These are phyloP conservation scores for Dynastes maya DNA, from an alignment of 2,888 invertebrate species.

Conservation along the genomic window DNA sequence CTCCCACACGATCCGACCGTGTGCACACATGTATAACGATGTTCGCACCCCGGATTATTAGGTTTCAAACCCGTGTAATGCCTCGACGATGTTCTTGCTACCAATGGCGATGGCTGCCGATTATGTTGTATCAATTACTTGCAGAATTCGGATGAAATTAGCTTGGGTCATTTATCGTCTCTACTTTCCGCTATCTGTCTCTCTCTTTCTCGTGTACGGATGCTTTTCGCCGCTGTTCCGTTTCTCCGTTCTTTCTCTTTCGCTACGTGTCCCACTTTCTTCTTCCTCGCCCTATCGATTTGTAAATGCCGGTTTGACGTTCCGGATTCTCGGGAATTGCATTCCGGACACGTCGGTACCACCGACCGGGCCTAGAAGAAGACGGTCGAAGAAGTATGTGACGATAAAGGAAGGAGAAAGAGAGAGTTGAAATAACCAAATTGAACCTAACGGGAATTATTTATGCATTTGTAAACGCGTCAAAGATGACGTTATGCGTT, in stretches of 20 bases:
- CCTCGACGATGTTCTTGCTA: conserved; percentile 58
- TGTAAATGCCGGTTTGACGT: conserved; percentile 39
- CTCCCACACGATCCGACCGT: conserved; percentile 51
- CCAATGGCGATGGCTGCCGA: conserved; percentile 57
- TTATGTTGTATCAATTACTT: conserved; percentile 61
- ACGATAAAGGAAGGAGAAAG: not conserved
- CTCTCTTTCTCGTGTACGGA: conserved; percentile 22
- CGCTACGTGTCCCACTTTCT: conserved; percentile 24
- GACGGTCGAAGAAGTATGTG: conserved; percentile 5
- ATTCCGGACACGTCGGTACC: conserved; percentile 40
- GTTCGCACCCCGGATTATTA: conserved; percentile 59
- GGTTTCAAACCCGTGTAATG: conserved; percentile 60
- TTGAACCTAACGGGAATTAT: conserved; percentile 29
- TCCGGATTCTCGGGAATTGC: conserved; percentile 36
- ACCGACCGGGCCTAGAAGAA: conserved; percentile 22
- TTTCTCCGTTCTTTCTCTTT: conserved; percentile 22
- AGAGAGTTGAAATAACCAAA: conserved; percentile 17
- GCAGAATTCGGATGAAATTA: conserved; percentile 57
- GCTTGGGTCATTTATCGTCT: conserved; percentile 54
- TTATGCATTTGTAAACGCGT: conserved; percentile 32
- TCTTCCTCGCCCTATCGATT: conserved; percentile 30
- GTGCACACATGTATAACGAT: conserved; percentile 57
- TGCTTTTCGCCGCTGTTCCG: conserved; percentile 3
- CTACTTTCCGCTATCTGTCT: conserved; percentile 35
- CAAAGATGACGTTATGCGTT: conserved; percentile 12